Conservation (phyloP, 2,888 invertebrate species). For the Scaptomyza flava region DNA sequence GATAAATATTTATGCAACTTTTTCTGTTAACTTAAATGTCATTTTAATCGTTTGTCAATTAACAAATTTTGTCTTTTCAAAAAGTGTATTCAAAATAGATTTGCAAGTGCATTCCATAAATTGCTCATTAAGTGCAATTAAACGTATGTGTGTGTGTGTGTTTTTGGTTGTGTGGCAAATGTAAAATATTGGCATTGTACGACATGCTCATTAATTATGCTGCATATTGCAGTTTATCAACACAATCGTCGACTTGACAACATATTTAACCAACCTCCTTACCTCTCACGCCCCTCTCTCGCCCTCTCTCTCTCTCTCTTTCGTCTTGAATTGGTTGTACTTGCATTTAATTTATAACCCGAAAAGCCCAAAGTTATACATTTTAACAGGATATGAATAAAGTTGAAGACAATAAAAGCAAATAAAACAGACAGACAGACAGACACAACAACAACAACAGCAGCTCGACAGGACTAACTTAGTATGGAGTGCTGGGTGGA, state of each 20-base stretch:
- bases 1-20: neutral
- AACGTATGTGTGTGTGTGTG: conserved; percentile 42
- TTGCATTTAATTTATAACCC: conserved; percentile 78
- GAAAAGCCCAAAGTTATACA: conserved; percentile 79
- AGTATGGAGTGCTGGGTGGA: neutral
- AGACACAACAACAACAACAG: no score
- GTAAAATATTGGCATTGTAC: conserved; percentile 78
- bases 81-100: conserved; percentile 22
- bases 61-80: neutral
- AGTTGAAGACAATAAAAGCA: conserved; percentile 80
- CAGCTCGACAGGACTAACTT: conserved; percentile 36
- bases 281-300: neutral
- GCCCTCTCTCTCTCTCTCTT: neutral
- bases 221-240: conserved; percentile 77
- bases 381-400: conserved; percentile 80
- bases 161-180: conserved; percentile 40
- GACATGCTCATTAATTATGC: conserved; percentile 78
- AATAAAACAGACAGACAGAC: conserved; percentile 62
- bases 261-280: conserved; percentile 24
- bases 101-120: conserved; percentile 52
- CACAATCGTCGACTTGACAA: conserved; percentile 76
- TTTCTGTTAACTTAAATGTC: neutral
- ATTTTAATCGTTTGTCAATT: neutral
- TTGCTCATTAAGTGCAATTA: conserved; percentile 74
- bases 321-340: conserved; percentile 44